phyloP scores from a whole-genome alignment of 2,888 invertebrate species.

The Ganaspis brasiliensis region DNA sequence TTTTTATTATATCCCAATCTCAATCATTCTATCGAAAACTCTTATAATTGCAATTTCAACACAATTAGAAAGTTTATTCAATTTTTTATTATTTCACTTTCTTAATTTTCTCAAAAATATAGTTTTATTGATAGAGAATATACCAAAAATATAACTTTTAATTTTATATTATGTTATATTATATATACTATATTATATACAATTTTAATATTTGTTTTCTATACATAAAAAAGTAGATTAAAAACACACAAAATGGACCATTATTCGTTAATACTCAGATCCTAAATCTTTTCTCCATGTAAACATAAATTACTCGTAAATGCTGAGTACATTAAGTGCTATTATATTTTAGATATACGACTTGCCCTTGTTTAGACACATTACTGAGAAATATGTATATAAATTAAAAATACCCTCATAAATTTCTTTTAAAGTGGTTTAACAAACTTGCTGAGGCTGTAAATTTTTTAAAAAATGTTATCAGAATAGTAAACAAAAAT shows the following conservation, averaged over 20 bases:
- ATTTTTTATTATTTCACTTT: too few species aligned
- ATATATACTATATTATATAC: too few species aligned
- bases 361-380: constrained; percentile 23
- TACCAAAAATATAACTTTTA: too few species aligned
- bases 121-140: too few species aligned
- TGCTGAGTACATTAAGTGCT: constrained; percentile 15
- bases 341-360: constrained; percentile 20
- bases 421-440: background rate
- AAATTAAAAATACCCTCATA: background rate
- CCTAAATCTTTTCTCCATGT: constrained; percentile 11
- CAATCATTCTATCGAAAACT: too few species aligned
- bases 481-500: too few species aligned
- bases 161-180: too few species aligned
- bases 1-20: background rate
- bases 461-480: background rate
- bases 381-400: constrained; percentile 13
- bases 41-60: too few species aligned
- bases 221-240: too few species aligned
- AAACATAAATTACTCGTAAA: constrained; percentile 11
- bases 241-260: background rate
- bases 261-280: constrained; percentile 24
- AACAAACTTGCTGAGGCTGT: too few species aligned
- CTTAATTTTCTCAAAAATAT: too few species aligned
- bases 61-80: too few species aligned
- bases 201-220: background rate